Evolutionary conservation across 2,113 vertebrate species (phyloP).

Genomic region (Atlantisia rogersi): DNA sequence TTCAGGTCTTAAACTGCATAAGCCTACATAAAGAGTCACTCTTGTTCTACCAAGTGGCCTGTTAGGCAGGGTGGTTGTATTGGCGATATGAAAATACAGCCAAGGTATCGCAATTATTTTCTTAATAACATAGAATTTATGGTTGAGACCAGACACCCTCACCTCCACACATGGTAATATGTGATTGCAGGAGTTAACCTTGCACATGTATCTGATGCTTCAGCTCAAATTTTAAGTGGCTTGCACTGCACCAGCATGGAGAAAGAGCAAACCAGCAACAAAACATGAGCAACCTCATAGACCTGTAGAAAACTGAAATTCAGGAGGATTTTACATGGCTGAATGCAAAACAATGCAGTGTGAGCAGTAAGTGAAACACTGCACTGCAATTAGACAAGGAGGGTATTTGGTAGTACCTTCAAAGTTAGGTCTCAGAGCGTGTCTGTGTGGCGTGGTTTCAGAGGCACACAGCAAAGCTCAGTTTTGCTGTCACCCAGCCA

Average conservation of each 20-base stretch:
- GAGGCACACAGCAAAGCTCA: rapidly evolving
- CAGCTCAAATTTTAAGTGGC: neutral
- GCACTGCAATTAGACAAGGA: neutral
- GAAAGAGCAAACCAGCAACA: neutral
- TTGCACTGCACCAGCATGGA: neutral
- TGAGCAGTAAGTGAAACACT: neutral
- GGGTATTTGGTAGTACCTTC: neutral
- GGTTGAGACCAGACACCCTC: neutral
- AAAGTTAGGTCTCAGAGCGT: neutral
- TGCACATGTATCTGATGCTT: neutral
- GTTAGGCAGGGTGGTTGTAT: neutral
- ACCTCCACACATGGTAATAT: neutral
- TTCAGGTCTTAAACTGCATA: neutral
- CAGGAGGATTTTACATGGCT: neutral
- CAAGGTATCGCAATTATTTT: neutral
- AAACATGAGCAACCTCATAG: neutral
- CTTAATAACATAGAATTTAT: neutral
- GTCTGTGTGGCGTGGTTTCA: rapidly evolving
- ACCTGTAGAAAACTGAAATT: neutral
- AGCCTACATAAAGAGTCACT: neutral
- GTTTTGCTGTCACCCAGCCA: neutral
- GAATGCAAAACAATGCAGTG: neutral
- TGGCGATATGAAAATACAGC: neutral
- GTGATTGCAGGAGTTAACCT: neutral
- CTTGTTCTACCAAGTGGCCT: neutral